phyloP scores from a whole-genome alignment of 2,888 invertebrate genomes.

The Pinctada fucata region DNA sequence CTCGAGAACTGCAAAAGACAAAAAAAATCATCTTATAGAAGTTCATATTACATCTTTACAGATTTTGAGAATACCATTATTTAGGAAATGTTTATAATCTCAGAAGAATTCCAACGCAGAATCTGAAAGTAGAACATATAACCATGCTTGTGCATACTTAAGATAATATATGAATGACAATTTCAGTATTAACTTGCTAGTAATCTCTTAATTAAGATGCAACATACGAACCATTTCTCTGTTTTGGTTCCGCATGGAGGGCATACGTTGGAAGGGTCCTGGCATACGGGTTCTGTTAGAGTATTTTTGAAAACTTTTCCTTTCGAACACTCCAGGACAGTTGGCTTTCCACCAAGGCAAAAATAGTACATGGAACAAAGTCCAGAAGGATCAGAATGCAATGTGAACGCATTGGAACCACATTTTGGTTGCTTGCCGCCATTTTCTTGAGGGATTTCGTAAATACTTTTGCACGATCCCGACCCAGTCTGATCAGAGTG shows the following conservation, averaged over 20 bases:
- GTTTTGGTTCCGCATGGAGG: conserved; percentile 8
- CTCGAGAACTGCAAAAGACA: no score
- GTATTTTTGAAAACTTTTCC: conserved; percentile 3
- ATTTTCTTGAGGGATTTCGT: neutral
- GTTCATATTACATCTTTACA: no score
- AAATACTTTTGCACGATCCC: conserved; percentile 9
- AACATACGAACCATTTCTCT: neutral
- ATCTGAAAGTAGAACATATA: no score
- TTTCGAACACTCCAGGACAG: conserved; percentile 9
- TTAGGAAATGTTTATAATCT: no score
- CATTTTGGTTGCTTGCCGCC: conserved; percentile 14
- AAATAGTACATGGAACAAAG: conserved; percentile 2
- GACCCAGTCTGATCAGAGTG: neutral
- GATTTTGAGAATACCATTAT: no score
- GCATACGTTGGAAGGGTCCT: conserved; percentile 7
- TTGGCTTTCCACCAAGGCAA: conserved; percentile 12
- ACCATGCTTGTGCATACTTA: no score
- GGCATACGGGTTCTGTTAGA: conserved; percentile 6
- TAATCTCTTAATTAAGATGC: no score
- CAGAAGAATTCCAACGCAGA: no score
- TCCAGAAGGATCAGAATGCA: conserved; percentile 7
- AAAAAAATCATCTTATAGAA: no score
- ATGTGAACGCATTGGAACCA: neutral
- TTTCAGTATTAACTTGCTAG: no score
- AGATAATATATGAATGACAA: no score